These are phyloP conservation scores for Papilio gigon DNA, from an alignment of 2,888 invertebrate species.

Conservation along the genomic window DNA sequence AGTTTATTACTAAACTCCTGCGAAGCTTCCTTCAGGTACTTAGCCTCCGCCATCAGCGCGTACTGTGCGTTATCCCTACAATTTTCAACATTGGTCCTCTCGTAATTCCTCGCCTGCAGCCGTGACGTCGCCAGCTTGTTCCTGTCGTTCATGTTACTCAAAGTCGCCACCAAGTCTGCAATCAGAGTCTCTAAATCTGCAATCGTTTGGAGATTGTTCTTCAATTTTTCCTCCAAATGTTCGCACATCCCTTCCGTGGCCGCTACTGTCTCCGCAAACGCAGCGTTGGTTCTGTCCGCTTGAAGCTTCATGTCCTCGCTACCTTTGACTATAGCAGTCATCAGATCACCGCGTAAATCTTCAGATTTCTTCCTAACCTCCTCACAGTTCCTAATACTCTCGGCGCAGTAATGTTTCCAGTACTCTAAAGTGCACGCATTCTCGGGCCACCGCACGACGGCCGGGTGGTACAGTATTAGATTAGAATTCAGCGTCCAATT, in stretches of 20 bases:
- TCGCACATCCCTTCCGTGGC: constrained; percentile 88
- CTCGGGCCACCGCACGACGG: constrained; percentile 90
- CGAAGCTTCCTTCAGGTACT: constrained; percentile 77
- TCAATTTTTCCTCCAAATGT: constrained; percentile 86
- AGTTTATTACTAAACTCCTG: constrained; percentile 83
- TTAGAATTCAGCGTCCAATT: constrained; percentile 85
- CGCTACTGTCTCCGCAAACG: constrained; percentile 86
- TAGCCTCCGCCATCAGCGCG: constrained; percentile 87
- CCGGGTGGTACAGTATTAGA: constrained; percentile 88
- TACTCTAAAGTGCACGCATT: constrained; percentile 86
- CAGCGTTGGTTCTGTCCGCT: constrained; percentile 90
- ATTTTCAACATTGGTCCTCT: constrained; percentile 90
- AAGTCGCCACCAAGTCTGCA: constrained; percentile 84
- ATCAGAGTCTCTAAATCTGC: constrained; percentile 90
- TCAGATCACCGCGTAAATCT: constrained; percentile 85
- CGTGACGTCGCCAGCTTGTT: constrained; percentile 93
- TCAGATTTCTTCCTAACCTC: constrained; percentile 88
- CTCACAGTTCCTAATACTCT: constrained; percentile 89
- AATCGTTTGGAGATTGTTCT: constrained; percentile 87
- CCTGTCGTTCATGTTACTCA: constrained; percentile 87
- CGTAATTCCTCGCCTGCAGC: constrained; percentile 86
- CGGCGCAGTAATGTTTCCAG: constrained; percentile 91
- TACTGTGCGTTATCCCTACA: constrained; percentile 92
- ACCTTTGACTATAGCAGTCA: constrained; percentile 88
- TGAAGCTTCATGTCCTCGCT: constrained; percentile 92